Conservation (phyloP, 2,888 invertebrate species). For the Chloroclysta siterata region DNA sequence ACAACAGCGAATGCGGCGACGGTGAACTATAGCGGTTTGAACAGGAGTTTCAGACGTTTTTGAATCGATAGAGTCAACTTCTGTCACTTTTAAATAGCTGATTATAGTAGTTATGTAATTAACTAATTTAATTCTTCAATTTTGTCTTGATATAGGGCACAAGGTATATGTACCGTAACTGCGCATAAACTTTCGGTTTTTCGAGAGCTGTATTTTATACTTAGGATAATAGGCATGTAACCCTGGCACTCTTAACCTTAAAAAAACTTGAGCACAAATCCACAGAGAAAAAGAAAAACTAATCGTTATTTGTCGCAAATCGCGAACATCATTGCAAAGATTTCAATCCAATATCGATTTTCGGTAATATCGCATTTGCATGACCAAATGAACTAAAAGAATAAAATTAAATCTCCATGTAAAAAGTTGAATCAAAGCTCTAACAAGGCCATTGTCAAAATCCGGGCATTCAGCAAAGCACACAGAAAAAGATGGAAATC, state of each 20-base stretch:
- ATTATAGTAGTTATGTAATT: no score
- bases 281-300: neutral
- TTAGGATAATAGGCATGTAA: no score
- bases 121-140: no score
- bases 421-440: constrained; percentile 37
- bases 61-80: neutral
- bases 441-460: constrained; percentile 45
- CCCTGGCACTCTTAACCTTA: no score
- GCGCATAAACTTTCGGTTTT: no score
- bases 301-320: neutral
- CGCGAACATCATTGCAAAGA: neutral
- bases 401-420: constrained; percentile 35
- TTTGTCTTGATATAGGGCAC: no score
- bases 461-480: constrained; percentile 43
- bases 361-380: constrained; percentile 19
- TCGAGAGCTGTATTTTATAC: no score
- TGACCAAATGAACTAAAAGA: constrained; percentile 30
- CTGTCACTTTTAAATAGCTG: no score
- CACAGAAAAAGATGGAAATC: constrained; percentile 36
- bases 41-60: constrained; percentile 15
- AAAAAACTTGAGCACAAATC: no score
- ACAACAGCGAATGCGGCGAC: constrained; percentile 48
- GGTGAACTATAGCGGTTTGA: constrained; percentile 28
- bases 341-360: constrained; percentile 16
- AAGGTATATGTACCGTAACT: no score